A percentile compares a stretch with the other conserved stretches of the same genome.
Conservation (phyloP, 1,140 invertebrate species). For the Copidosoma floridanum region DNA sequence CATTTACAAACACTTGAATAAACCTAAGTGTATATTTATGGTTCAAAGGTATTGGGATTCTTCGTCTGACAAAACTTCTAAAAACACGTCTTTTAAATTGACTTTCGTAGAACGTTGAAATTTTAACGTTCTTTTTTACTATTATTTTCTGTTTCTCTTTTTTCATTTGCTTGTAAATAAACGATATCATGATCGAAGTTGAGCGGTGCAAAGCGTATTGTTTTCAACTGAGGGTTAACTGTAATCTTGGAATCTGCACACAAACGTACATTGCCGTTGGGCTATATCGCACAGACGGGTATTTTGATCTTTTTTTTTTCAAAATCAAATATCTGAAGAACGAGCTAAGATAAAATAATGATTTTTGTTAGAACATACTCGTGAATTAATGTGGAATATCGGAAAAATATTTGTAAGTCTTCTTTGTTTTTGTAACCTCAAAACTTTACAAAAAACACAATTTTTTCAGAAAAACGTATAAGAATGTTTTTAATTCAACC, state of each 20-base stretch:
- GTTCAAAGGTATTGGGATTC: background rate
- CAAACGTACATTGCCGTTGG: background rate
- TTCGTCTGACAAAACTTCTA: background rate
- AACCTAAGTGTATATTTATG: background rate
- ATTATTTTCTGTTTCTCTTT: background rate
- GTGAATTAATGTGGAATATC: too few species aligned
- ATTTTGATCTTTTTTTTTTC: too few species aligned
- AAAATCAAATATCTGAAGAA: too few species aligned
- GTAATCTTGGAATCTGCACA: conserved; percentile 3
- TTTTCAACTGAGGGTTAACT: background rate
- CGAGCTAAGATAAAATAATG: too few species aligned
- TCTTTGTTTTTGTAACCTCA: too few species aligned
- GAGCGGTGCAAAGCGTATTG: background rate
- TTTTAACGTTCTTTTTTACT: background rate
- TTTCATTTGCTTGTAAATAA: too few species aligned
- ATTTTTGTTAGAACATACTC: too few species aligned
- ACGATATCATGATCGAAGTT: background rate
- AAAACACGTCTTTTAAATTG: background rate
- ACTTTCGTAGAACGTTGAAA: too few species aligned
- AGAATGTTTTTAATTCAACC: too few species aligned
- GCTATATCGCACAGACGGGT: background rate
- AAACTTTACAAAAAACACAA: too few species aligned
- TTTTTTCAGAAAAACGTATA: too few species aligned
- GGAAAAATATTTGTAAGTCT: too few species aligned
- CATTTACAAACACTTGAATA: conserved; percentile 31